Base-by-base conservation (phyloP, 2,797 vertebrate species). In the Lerista edwardsae region DNA sequence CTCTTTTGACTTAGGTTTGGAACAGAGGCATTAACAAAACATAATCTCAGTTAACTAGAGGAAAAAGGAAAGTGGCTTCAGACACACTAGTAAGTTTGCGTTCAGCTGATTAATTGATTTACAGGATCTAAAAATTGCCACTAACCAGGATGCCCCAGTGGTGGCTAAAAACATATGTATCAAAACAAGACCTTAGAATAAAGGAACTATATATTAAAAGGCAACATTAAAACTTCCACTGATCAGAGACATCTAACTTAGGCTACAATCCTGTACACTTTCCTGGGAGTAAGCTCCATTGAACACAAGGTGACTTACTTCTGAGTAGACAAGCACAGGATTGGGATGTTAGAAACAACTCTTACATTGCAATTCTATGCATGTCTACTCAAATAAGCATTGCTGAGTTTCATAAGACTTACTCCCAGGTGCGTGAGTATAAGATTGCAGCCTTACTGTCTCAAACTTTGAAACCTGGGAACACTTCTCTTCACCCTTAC, bases 61-160 rank as follows among this genome's bases (percentile, higher is more conserved):
- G 51, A 17, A 55, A 55, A 55, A 55, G 2, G 51, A 14, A 55
- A 17, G 51, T 55, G 14, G 51, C 14, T 55, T 55, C 2, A 72
- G n/a, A 82, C 78, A 51, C 69, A 3, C 67, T 76, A 79, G 27
- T 79, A 39, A 89, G 77, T 41, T 76, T 71, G 79, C 23, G 57
- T 27, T 57, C 57, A 75, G 79, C 39, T 78, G 77, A 86, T 75
- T 39, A 85, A 74, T 44, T 64, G 25, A 62, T 27, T 47, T 29
- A 64, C 21, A 72, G 15, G 29, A 7, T 69, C 51, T 61, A 81
- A 75, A 57, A 61, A 7, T 1, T 10, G 27, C 21, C 34, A 72
- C 1, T 2, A 57, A 73, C 31, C 69, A 25, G 27, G 17, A 25
- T 61, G 3, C 59, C 39, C 39, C 11, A 23, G 7, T 39, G 39